Conservation (phyloP, 1,140 invertebrate species). For the Cydia pomonella region DNA sequence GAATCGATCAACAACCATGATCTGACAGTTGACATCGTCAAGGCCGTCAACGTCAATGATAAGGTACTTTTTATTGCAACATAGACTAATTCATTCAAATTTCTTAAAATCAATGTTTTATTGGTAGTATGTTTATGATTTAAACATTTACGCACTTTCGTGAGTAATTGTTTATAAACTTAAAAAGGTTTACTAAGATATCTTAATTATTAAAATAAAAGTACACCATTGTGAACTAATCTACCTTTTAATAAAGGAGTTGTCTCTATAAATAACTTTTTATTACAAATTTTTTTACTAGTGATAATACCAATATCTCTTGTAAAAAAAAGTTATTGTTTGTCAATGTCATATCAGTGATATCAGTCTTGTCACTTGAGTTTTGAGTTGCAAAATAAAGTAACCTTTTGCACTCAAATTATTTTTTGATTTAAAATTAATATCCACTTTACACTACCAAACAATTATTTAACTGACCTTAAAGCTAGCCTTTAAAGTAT, state of each 20-base stretch:
- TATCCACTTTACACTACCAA: neutral
- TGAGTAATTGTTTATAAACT: no score
- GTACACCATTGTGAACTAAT: neutral
- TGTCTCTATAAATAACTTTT: neutral
- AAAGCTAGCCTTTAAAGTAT: neutral
- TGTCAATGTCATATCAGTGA: neutral
- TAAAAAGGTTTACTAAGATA: no score
- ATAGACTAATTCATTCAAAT: no score
- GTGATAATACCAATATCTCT: neutral
- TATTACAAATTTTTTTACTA: neutral
- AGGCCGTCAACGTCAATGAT: slow-evolving; percentile 27
- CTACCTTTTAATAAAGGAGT: neutral
- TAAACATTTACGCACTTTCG: no score
- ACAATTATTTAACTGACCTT: neutral
- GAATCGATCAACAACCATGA: slow-evolving; percentile 35
- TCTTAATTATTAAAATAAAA: no score
- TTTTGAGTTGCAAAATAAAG: neutral
- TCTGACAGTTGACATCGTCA: slow-evolving; percentile 24
- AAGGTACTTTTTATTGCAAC: neutral
- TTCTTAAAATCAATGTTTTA: no score
- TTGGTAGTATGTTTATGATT: no score
- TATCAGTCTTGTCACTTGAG: neutral
- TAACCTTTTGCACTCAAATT: neutral
- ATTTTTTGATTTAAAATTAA: neutral
- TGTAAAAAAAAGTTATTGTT: slow-evolving; percentile 6